Evolutionary conservation across 2,797 vertebrate species (phyloP).

Genomic region (Sebastiscus tertius): DNA sequence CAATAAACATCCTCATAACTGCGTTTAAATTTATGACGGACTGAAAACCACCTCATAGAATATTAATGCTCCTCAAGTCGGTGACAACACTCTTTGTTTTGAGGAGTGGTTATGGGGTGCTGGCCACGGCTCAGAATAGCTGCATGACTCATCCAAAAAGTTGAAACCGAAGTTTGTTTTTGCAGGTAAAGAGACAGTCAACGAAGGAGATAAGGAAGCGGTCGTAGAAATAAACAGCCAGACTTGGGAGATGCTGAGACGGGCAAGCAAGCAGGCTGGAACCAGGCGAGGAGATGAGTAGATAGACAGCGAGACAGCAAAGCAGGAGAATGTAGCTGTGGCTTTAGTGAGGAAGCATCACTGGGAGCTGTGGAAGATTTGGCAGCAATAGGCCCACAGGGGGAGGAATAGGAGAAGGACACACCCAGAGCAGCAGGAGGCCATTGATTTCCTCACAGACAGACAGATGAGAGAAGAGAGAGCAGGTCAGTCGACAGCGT

Average conservation of each 20-base stretch:
- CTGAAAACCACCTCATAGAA: constrained; percentile 41
- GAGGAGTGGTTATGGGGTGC: constrained; percentile 2
- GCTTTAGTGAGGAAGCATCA: neutral
- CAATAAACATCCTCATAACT: constrained; percentile 64
- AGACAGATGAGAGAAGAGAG: constrained; percentile 43
- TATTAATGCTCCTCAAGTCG: constrained; percentile 38
- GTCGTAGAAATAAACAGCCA: constrained; percentile 25
- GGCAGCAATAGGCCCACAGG: constrained; percentile 18
- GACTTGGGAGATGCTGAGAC: neutral
- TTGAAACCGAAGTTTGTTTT: too few relatives aligned
- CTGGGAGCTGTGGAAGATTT: constrained; percentile 34
- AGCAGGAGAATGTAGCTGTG: neutral
- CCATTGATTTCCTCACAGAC: constrained; percentile 50
- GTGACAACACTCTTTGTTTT: constrained; percentile 23
- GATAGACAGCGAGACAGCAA: neutral
- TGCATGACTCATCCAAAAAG: constrained; percentile 40
- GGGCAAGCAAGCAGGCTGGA: constrained; percentile 6
- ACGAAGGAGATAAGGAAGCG: constrained; percentile 26
- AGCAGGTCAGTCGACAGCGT: constrained; percentile 15
- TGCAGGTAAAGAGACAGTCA: constrained; percentile 17
- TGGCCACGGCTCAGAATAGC: constrained; percentile 25
- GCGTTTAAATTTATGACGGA: constrained; percentile 51
- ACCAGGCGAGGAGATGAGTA: neutral
- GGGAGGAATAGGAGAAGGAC: constrained; percentile 16
- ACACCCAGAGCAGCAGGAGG: constrained; percentile 34